phyloP scores from a whole-genome alignment of 2,113 vertebrate genomes.

The Myrmecophaga tridactyla region DNA sequence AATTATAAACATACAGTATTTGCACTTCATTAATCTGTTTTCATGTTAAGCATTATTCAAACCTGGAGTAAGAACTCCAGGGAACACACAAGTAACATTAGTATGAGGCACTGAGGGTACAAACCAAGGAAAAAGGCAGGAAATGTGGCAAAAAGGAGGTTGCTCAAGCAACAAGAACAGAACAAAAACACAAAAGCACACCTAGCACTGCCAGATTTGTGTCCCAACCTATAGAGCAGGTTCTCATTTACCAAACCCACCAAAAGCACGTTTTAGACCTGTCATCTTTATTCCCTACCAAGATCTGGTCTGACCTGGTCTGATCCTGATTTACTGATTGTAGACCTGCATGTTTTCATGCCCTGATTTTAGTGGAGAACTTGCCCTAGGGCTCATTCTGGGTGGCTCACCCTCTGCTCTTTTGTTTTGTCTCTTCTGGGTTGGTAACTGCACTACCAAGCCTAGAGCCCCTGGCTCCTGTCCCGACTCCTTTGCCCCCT shows the following conservation, averaged over 20 bases:
- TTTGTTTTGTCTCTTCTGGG: not conserved
- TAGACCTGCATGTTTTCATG: not conserved
- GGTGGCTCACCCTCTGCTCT: not conserved
- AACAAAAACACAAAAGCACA: not conserved
- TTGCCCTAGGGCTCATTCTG: not conserved
- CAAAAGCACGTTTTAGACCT: not conserved
- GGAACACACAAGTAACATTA: not conserved
- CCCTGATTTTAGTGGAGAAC: not conserved
- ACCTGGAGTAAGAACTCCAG: not conserved
- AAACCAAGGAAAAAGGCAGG: not conserved
- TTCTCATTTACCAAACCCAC: not conserved
- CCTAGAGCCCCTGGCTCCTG: fast-evolving
- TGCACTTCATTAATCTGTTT: conserved; percentile 10
- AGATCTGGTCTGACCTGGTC: not conserved
- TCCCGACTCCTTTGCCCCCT: not conserved
- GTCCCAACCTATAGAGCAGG: too few species aligned
- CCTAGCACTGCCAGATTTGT: not conserved
- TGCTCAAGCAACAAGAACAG: not conserved
- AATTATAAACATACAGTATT: not conserved
- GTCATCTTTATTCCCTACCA: not conserved
- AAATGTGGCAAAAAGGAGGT: not conserved
- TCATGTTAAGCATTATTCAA: not conserved
- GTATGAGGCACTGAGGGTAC: not conserved
- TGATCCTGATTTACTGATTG: not conserved
- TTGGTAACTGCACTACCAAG: not conserved